Base-by-base conservation (phyloP, 2,113 vertebrate genomes). In the Dolichotis patagonum region DNA sequence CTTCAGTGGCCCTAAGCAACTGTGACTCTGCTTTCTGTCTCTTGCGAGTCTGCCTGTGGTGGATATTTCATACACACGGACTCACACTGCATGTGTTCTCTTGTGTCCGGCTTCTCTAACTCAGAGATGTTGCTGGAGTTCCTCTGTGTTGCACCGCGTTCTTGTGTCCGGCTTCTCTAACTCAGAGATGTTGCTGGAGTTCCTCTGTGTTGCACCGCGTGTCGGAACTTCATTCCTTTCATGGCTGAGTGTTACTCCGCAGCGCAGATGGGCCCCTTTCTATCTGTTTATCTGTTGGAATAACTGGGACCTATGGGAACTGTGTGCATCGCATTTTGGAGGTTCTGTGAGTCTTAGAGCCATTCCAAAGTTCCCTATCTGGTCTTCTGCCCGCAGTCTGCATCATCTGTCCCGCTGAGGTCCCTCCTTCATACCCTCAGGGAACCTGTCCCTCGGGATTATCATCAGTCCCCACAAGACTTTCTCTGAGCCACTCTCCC, bases 151-250 rank as follows among this genome's bases (percentile, higher is more conserved):
- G 2, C 54, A 60, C 0, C 17, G n/a, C n/a, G 11, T 30, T 60
- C 92, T 84, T 54, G 41, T 22, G 7, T 80, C 77, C 54, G 82
- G 32, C 78, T 58, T 67, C 58, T 95, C 41, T 65, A 65, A 41
- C 71, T 41, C 41, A 73, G 41, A 41, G 20, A 22, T 28, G 16
- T 52, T 78, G 43, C 30, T 26, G 62, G 8, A 46, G 38, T 14
- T 63, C 58, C 0, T 26, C 38, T 11, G 0, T 17, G 1, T 22
- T 3, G 2, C 54, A 60, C 0, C 17, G n/a, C n/a, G 12, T 22
- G 13, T 94, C n/a, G 13, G n/a, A 46, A 10, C 30, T 22, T 41
- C 46, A 4, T 60, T 88, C 85, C 52, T 78, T 63, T 38, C 38
- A 1, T 20, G 58, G 38, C 82, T 38, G 52, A 73, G 14, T 43